phyloP scores from a whole-genome alignment of 2,888 invertebrate genomes.

The Epinotia demarniana region DNA sequence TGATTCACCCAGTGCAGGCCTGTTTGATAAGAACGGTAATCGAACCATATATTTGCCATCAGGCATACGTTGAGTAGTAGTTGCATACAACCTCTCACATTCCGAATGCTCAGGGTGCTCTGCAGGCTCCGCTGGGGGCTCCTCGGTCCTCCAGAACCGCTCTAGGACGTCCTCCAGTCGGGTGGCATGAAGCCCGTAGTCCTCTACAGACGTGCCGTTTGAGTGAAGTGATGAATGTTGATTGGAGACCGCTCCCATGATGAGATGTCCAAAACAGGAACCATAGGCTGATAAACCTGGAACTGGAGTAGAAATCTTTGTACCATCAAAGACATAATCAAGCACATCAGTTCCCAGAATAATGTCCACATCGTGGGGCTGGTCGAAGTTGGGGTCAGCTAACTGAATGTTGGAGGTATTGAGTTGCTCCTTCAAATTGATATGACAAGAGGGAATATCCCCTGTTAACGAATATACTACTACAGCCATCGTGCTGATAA shows the following conservation, averaged over 20 bases:
- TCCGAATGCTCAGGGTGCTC: background rate
- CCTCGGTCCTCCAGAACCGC: background rate
- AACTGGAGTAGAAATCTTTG: background rate
- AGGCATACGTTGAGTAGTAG: background rate
- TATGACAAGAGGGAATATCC: background rate
- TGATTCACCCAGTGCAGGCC: conserved; percentile 1
- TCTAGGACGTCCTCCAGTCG: background rate
- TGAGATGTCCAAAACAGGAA: background rate
- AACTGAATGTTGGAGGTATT: background rate
- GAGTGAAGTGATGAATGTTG: background rate
- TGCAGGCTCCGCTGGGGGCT: background rate
- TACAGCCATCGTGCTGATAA: no score
- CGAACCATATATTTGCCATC: background rate
- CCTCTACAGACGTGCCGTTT: background rate
- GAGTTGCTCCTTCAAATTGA: no score
- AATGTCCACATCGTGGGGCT: conserved; percentile 6
- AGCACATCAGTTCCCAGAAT: background rate
- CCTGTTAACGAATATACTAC: background rate
- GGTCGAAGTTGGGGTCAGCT: background rate
- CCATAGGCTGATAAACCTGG: no score
- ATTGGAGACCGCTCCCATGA: background rate
- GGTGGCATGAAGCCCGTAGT: background rate
- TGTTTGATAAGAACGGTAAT: background rate
- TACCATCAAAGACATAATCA: background rate
- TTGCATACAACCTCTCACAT: conserved; percentile 3